These are phyloP conservation scores for Buathra laborator DNA, from an alignment of 2,888 invertebrate genomes.

Conservation along the genomic window DNA sequence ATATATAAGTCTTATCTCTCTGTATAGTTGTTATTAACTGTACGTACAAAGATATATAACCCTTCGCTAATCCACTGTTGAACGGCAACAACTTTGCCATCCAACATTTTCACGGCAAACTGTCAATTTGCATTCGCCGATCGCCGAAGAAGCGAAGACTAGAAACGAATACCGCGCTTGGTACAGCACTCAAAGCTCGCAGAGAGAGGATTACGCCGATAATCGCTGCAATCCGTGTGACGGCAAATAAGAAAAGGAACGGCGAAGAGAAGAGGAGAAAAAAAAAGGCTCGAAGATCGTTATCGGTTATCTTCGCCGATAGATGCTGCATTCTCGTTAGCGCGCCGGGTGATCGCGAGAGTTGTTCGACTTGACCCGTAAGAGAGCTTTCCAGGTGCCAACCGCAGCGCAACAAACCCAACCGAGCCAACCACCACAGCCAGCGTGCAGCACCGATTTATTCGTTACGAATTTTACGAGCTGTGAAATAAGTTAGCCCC, in stretches of 20 bases:
- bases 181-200: not conserved
- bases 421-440: not conserved
- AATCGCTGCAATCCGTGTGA: constrained; percentile 1
- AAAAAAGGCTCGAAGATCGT: constrained; percentile 63
- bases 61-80: constrained; percentile 9
- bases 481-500: constrained; percentile 73
- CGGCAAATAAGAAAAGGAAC: not conserved
- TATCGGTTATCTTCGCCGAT: constrained; percentile 75
- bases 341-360: constrained; percentile 46
- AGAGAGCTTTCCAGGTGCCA: not conserved
- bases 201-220: constrained; percentile 2
- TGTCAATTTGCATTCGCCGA: constrained; percentile 43
- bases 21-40: not conserved
- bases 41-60: not conserved
- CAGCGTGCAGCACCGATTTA: constrained; percentile 63
- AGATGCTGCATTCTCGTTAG: constrained; percentile 76
- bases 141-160: not conserved
- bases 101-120: constrained; percentile 17
- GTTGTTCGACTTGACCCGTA: constrained; percentile 10
- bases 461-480: constrained; percentile 76
- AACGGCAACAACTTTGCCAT: not conserved
- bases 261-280: constrained; percentile 38
- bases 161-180: not conserved
- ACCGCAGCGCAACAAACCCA: constrained; percentile 1
- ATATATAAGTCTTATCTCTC: not conserved